Evolutionary conservation across 2,113 vertebrate genomes (phyloP), one percentile per base, ranked within the genome.

Genomic region (Labeo rohita): DNA sequence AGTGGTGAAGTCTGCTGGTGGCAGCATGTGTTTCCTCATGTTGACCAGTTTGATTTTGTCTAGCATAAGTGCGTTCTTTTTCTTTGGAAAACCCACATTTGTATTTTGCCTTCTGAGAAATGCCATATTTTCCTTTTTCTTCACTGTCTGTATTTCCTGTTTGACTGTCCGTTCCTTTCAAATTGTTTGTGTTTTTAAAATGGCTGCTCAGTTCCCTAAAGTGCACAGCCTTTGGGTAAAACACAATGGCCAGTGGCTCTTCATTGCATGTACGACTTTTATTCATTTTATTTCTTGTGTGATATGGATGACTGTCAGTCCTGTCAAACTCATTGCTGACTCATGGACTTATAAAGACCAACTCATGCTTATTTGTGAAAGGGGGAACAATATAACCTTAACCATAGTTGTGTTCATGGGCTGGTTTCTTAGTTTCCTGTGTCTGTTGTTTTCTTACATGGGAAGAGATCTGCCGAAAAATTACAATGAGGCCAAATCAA

Each of bases 111-210:
- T 95, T 49, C 68, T 97, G 56, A 91, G 93, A 59, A 83, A 90
- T 8, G 83, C 92, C 0, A 87, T 95, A 13, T 97, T 95, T 49
- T 0, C 66, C 4, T 45, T 96, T 50, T 92, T 96, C 79, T 94
- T 95, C 89, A 92, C 95, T 0, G 4, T 94, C 28, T 97, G 96
- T 90, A 89, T 97, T 0, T 95, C 96, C 0, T 97, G 94, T 66
- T 91, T 97, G 84, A 93, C 93, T 0, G 94, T 96, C 0, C 96
- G 93, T 34, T 95, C 95, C 12, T 96, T 98, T 91, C 97, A 97
- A 85, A 93, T 98, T 45, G 84, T 97, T 83, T 94, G 94, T 59
- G 94, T 97, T 91, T 98, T 98, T 91, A 98, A 96, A 93, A 95
- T 96, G 84, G 95, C 95, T 0, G 61, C 92, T 16, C 95, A 92